These are phyloP conservation scores for Andrena bucephala DNA, from an alignment of 2,888 invertebrate species.

Conservation along the genomic window DNA sequence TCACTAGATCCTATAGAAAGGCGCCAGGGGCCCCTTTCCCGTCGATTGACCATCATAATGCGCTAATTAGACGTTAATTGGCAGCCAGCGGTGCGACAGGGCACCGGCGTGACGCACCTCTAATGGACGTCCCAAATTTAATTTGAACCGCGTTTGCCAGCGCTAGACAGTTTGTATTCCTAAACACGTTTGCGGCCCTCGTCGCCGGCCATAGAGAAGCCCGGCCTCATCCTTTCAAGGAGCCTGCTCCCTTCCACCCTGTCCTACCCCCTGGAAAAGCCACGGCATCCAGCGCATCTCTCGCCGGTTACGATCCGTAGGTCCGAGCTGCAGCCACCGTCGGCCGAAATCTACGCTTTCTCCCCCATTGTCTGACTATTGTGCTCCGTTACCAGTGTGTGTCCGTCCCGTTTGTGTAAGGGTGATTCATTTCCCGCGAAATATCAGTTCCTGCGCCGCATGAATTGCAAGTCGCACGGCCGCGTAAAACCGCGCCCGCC, in stretches of 20 bases:
- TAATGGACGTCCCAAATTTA: conserved; percentile 69
- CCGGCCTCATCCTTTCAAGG: conserved; percentile 52
- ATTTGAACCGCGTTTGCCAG: conserved; percentile 60
- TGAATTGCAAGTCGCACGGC: conserved; percentile 76
- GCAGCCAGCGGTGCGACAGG: conserved; percentile 24
- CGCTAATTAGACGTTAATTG: conserved; percentile 70
- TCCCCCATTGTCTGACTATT: conserved; percentile 81
- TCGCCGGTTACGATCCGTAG: conserved; percentile 66
- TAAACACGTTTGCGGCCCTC: conserved; percentile 63
- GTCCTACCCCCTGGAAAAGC: conserved; percentile 20
- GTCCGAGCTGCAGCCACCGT: conserved; percentile 66
- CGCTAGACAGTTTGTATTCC: conserved; percentile 58
- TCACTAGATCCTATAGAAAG: background rate
- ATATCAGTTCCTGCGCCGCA: conserved; percentile 82
- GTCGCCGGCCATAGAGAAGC: conserved; percentile 37
- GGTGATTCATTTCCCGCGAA: conserved; percentile 83
- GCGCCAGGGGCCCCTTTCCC: background rate
- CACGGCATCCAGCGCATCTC: conserved; percentile 47
- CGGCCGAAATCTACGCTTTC: conserved; percentile 64
- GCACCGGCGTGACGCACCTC: conserved; percentile 39
- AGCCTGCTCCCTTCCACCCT: background rate
- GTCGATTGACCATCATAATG: conserved; percentile 10
- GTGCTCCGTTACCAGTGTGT: conserved; percentile 81
- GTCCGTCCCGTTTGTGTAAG: conserved; percentile 78
- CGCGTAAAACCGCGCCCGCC: conserved; percentile 68